Percentiles rank a stretch among this genome's conserved stretches.
These are phyloP conservation scores for Microtus oregoni DNA, from an alignment of 2,113 vertebrate species.

Conservation along the genomic window DNA sequence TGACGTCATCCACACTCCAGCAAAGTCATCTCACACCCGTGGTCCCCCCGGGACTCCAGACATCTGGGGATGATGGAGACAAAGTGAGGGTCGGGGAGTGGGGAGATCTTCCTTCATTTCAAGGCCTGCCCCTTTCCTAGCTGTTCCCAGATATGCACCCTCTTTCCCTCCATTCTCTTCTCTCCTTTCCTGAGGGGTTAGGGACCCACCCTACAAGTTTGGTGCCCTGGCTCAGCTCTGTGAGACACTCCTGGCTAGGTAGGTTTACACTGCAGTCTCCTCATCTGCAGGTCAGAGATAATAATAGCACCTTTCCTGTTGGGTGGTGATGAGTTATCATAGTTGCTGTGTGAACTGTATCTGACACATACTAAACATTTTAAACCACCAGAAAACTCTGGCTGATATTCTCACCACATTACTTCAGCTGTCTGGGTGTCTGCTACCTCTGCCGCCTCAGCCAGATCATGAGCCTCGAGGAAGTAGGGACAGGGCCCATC, in stretches of 20 bases:
- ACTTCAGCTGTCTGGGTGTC: not conserved
- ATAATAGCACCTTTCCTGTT: not conserved
- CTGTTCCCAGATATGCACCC: not conserved
- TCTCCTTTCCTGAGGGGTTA: not conserved
- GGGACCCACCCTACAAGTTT: too few relatives aligned
- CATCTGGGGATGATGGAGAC: not conserved
- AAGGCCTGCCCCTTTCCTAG: not conserved
- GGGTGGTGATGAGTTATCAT: not conserved
- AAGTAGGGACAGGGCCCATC: not conserved
- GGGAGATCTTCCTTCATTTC: not conserved
- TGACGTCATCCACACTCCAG: not conserved
- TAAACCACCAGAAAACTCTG: not conserved
- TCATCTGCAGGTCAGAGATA: not conserved
- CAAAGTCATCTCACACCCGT: not conserved
- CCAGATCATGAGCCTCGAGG: not conserved
- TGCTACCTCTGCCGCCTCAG: not conserved
- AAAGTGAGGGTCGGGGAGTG: not conserved
- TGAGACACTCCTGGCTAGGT: not conserved
- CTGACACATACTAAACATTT: not conserved
- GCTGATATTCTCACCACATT: rapidly evolving
- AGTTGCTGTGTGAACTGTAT: not conserved
- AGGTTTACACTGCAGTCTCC: not conserved
- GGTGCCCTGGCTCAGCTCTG: not conserved
- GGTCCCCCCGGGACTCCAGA: not conserved
- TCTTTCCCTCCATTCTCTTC: not conserved